A percentile compares a stretch with the other conserved stretches of the same genome.
phyloP scores from a whole-genome alignment of 1,140 invertebrate genomes.

The Tetramorium parvispinum region DNA sequence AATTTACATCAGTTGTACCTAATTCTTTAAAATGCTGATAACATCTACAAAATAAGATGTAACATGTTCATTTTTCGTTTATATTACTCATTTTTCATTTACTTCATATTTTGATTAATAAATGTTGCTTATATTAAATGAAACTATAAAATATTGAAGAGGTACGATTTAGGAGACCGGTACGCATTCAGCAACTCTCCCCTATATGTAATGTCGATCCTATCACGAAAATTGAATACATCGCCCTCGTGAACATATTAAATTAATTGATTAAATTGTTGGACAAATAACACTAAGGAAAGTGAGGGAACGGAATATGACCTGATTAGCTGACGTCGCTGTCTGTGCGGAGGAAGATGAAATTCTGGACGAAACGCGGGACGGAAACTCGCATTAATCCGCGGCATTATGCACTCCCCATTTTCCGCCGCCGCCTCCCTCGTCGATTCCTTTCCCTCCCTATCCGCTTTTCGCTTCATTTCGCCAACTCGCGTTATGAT shows the following conservation, averaged over 20 bases:
- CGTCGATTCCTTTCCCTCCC: slow-evolving; percentile 19
- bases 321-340: slow-evolving; percentile 19
- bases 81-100: no score
- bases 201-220: neutral
- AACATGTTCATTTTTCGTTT: no score
- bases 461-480: slow-evolving; percentile 70
- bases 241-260: neutral
- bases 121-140: no score
- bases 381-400: slow-evolving; percentile 69
- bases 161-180: no score
- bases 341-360: neutral
- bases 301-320: neutral
- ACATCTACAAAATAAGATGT: no score
- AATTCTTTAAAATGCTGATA: no score
- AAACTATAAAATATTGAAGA: no score
- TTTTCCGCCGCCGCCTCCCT: slow-evolving; percentile 1
- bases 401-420: slow-evolving; percentile 28
- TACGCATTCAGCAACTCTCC: no score
- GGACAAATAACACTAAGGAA: neutral
- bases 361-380: slow-evolving; percentile 44
- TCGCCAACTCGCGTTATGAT: slow-evolving; percentile 57
- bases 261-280: neutral
- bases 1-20: no score
- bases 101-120: no score
- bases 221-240: neutral